phyloP scores from a whole-genome alignment of 2,113 vertebrate genomes.

The Puntigrus tetrazona region DNA sequence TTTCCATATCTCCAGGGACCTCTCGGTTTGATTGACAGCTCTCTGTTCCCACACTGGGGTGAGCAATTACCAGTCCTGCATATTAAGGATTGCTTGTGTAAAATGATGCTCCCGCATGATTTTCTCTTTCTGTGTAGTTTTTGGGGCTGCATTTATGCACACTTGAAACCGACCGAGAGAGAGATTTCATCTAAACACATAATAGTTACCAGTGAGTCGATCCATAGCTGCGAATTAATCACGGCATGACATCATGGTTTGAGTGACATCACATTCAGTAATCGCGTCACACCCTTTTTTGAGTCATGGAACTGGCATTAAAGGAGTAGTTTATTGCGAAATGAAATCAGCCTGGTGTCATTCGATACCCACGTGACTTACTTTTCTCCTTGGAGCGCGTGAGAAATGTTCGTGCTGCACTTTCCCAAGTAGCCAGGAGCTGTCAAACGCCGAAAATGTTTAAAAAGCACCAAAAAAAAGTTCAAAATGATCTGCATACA shows the following conservation, averaged over 20 bases:
- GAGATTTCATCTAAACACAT: not conserved
- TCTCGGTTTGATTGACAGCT: conserved; percentile 83
- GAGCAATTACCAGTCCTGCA: conserved; percentile 89
- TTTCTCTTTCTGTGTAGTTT: conserved; percentile 56
- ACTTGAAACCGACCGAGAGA: not conserved
- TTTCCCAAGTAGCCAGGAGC: not conserved
- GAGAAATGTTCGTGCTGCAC: not conserved
- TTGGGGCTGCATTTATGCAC: not conserved
- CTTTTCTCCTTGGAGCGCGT: not conserved
- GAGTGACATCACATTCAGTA: conserved; percentile 27
- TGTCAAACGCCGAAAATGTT: not conserved
- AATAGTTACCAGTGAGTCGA: not conserved
- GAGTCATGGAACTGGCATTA: conserved; percentile 60
- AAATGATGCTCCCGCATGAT: conserved; percentile 84
- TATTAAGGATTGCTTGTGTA: conserved; percentile 87
- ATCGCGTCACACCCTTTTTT: conserved; percentile 48
- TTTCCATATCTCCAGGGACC: conserved; percentile 81
- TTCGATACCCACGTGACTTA: not conserved
- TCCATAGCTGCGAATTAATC: not conserved
- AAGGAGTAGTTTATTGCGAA: not conserved
- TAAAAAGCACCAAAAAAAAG: not conserved
- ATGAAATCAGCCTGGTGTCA: not conserved
- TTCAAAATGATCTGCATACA: not conserved
- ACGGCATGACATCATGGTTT: not conserved
- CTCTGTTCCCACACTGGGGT: conserved; percentile 78